phyloP scores from a whole-genome alignment of 2,113 vertebrate genomes.

The Leiothrix lutea region DNA sequence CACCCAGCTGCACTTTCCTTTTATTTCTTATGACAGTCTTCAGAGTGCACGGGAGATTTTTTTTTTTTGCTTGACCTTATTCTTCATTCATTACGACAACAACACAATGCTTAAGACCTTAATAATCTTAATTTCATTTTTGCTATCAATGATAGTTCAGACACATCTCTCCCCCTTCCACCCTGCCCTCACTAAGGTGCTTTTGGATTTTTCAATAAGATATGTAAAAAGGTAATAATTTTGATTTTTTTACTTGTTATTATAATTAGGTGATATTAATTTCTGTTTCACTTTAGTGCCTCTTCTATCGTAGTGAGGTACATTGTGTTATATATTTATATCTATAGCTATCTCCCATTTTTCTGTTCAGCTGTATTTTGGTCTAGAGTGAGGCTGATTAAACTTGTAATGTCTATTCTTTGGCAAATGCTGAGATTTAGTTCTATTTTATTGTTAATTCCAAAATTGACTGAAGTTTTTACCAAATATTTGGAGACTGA shows the following conservation, averaged over 20 bases:
- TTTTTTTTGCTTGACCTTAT: background rate
- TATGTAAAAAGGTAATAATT: background rate
- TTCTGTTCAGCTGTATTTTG: background rate
- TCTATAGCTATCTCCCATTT: background rate
- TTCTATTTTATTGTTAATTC: background rate
- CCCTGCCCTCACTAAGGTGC: background rate
- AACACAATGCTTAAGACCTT: background rate
- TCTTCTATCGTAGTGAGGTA: background rate
- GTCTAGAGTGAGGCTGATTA: background rate
- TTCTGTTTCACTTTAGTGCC: background rate
- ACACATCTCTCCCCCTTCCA: background rate
- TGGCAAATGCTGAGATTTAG: background rate
- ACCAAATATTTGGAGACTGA: background rate
- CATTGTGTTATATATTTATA: background rate
- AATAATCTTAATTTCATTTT: slow-evolving; percentile 28
- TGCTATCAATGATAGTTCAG: background rate
- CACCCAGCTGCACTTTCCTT: slow-evolving; percentile 10
- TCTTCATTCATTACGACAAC: background rate
- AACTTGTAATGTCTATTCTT: background rate
- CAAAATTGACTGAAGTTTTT: background rate
- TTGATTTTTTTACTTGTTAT: background rate
- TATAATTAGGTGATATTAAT: background rate
- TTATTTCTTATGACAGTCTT: slow-evolving; percentile 31
- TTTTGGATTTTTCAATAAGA: background rate
- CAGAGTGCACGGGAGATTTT: background rate